These are phyloP conservation scores for Tinea trinotella DNA, from an alignment of 2,888 invertebrate genomes.

Conservation along the genomic window DNA sequence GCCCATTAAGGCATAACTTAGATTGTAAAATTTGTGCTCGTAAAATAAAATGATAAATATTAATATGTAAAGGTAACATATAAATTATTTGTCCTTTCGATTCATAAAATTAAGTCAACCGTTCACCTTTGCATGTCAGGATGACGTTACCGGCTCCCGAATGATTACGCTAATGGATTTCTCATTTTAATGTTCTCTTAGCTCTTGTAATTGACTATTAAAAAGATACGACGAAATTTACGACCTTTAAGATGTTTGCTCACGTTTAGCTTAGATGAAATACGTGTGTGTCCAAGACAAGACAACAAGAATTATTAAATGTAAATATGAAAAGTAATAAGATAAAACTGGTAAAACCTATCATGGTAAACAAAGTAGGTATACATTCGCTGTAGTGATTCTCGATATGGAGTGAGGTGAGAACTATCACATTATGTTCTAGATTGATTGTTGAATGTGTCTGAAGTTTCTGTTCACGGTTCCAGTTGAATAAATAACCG, in stretches of 20 bases:
- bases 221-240: conserved; percentile 61
- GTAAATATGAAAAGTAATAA: neutral
- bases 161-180: conserved; percentile 63
- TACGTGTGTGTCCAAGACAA: conserved; percentile 2
- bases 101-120: conserved; percentile 12
- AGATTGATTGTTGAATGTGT: conserved; percentile 20
- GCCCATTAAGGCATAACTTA: too few species aligned
- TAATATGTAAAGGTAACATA: neutral
- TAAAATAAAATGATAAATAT: too few species aligned
- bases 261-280: conserved; percentile 10
- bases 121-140: conserved; percentile 47
- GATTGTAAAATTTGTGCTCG: too few species aligned
- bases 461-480: conserved; percentile 35
- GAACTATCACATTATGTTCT: conserved; percentile 1
- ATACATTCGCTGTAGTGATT: neutral
- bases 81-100: conserved; percentile 5
- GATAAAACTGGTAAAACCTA: neutral
- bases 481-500: conserved; percentile 68
- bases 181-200: conserved; percentile 56
- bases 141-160: conserved; percentile 57
- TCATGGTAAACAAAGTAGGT: too few species aligned
- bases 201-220: conserved; percentile 59
- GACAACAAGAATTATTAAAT: neutral
- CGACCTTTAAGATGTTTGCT: conserved; percentile 42
- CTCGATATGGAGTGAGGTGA: neutral